Evolutionary conservation across 1,140 invertebrate genomes (phyloP), one percentile per base, ranked within the genome.

Genomic region (Tachypleus tridentatus): DNA sequence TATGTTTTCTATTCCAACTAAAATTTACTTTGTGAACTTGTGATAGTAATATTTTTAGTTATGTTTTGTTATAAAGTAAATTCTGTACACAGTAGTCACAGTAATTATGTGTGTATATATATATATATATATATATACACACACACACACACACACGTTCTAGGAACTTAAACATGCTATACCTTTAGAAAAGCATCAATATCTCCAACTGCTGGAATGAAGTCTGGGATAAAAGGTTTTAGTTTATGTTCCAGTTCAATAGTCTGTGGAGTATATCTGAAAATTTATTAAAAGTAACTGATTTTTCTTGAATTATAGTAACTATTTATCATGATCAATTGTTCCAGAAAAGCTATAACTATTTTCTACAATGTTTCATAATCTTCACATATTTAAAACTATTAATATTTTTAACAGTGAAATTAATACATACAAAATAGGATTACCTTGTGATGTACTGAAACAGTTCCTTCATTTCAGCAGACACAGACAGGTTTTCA

Each of bases 141-240:
- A n/a, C n/a, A n/a, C n/a, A n/a, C n/a, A n/a, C n/a, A n/a, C 0
- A 29, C 29, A 29, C 29, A 29, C 29, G 29, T 29, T 29, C 29
- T 0, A 29, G 29, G 29, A 29, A 29, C 29, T 29, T 0, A 29
- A 29, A 29, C 29, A 29, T 29, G 29, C 57, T 72, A 70, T 51
- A 84, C 80, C 80, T 98, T 98, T 49, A 99, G 84, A 76, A 99
- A 98, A 5, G 94, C 93, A 78, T 99, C 96, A 72, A 97, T 94
- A 76, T 99, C 96, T 0, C 97, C 97, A 50, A 99, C 94, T 6
- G 94, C 91, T 47, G 97, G 96, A 71, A 98, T 93, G 76, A 88
- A 98, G 73, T 98, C 94, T 0, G 95, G 94, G 62, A 98, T 86
- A 74, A 98, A 99, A 1, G 96, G 93, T 71, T 89, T 86, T 68